Conservation (phyloP, 2,888 invertebrate species). For the Drosophila percnosoma region DNA sequence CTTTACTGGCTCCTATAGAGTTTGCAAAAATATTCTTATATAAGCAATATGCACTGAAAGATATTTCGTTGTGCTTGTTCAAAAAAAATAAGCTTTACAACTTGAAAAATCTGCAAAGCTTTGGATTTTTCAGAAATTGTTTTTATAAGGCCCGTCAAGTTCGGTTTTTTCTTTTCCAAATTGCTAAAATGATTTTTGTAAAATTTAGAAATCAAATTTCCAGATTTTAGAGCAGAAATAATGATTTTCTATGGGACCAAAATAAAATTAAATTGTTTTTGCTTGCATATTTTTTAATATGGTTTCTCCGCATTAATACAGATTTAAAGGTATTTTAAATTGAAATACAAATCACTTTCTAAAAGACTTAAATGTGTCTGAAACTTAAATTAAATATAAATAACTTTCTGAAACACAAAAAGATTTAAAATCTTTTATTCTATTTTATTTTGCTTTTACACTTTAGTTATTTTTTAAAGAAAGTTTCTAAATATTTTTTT, state of each 20-base stretch:
- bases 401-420: no score
- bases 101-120: not conserved
- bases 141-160: not conserved
- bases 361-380: no score
- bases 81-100: not conserved
- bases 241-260: not conserved
- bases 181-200: not conserved
- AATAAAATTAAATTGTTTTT: not conserved
- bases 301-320: no score
- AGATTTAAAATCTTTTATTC: no score
- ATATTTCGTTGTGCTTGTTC: not conserved
- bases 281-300: not conserved
- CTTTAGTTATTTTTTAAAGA: not conserved
- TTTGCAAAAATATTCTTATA: not conserved
- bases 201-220: not conserved
- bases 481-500: not conserved
- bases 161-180: rapidly evolving
- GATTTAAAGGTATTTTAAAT: no score
- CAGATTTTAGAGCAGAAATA: not conserved
- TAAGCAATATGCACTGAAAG: rapidly evolving
- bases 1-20: not conserved
- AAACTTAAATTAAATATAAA: no score
- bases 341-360: no score
- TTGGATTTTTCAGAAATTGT: not conserved
- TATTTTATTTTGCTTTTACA: not conserved